Base-by-base conservation (phyloP, 2,888 invertebrate genomes). In the Malthinus seriepunctatus region DNA sequence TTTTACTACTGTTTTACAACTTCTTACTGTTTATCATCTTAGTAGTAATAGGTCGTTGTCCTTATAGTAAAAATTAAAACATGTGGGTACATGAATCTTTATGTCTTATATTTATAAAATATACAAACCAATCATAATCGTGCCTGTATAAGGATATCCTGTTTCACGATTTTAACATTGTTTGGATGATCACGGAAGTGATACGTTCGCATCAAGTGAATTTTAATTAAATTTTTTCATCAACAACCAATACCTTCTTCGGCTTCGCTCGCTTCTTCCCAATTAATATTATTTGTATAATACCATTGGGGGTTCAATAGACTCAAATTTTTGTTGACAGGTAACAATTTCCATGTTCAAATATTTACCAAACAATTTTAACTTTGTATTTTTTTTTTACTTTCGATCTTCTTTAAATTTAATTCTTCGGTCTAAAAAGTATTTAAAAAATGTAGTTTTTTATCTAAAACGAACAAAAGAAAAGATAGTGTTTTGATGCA, bases 61-160 rank as follows among this genome's bases (percentile, higher is more conserved):
- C 52, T 52, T 14, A 32, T 42, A 23, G 33, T 46, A 46, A 46
- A 52, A 46, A 45, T 52, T 45, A 52, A 52, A 52, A 45, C 52
- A 52, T 37, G 51, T 42, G 39, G 39, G 39, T 42, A 42, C 39
- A 42, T 42, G 15, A 42, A 42, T 42, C 39, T 42, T 12, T 42
- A 15, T 14, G 15, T 39, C 15, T 23, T 9, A 15, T 14, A 42
- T 42, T 42, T 23, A 42, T 42, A 37, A 37, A 11, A 6, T 5
- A 23, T 23, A 23, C 23, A 23, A 23, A 23, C 23, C 3, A 23
- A 23, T 23, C 6, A 10, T 37, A 12, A n/a, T 42, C 15, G 15
- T 15, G n/a, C 39, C 39, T n/a, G 15, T 23, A 23, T 42, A 37
- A 15, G 9, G 9, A 15, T 23, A 15, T 42, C 39, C 14, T 15